phyloP scores from a whole-genome alignment of 2,113 vertebrate species.

The Alces alces region DNA sequence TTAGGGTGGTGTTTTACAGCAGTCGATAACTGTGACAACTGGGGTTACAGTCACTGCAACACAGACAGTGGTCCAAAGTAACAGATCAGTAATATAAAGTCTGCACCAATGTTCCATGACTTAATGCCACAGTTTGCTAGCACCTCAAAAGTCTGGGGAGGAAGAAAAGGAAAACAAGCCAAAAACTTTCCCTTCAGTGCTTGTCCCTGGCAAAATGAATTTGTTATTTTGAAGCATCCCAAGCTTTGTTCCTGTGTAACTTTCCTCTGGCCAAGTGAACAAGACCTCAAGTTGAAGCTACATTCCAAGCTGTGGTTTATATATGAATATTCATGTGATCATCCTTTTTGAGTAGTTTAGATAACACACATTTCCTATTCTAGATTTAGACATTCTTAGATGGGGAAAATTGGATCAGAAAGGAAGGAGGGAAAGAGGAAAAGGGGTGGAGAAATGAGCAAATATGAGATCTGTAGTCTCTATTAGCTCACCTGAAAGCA shows the following conservation, averaged over 20 bases:
- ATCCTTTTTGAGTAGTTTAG: not conserved
- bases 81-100: not conserved
- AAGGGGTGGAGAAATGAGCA: slow-evolving; percentile 33
- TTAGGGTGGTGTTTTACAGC: not conserved
- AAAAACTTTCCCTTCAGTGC: not conserved
- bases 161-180: not conserved
- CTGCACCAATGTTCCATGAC: not conserved
- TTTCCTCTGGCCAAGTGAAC: not conserved
- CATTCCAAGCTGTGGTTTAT: not conserved
- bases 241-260: not conserved
- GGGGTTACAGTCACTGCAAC: not conserved
- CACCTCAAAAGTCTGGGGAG: not conserved
- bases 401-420: slow-evolving; percentile 29
- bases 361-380: not conserved
- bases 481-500: slow-evolving; percentile 58
- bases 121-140: not conserved
- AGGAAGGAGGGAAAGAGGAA: slow-evolving; percentile 29
- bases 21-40: not conserved
- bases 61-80: not conserved
- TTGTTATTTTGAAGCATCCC: not conserved
- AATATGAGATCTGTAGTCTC: slow-evolving; percentile 50
- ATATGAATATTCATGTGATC: not conserved
- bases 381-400: not conserved
- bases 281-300: not conserved
- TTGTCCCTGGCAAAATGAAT: not conserved